These are phyloP conservation scores for Leptobrachium leishanense DNA, from an alignment of 2,113 vertebrate genomes.

Conservation along the genomic window DNA sequence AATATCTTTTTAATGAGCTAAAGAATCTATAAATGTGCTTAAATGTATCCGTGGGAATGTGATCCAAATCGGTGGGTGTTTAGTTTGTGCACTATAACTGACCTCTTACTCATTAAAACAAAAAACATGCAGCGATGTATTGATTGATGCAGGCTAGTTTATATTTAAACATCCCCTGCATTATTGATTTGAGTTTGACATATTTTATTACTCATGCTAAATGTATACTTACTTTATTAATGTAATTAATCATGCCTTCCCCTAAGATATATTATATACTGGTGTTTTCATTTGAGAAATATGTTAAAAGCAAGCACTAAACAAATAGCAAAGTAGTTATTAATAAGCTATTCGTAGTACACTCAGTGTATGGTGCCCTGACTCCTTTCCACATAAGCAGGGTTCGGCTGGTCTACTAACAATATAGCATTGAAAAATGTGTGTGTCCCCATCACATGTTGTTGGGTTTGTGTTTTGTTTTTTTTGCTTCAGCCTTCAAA, in stretches of 20 bases:
- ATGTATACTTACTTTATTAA: slow-evolving; percentile 27
- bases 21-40: not conserved
- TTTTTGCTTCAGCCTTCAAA: too few relatives aligned
- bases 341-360: too few relatives aligned
- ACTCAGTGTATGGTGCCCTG: too few relatives aligned
- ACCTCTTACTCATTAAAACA: slow-evolving; percentile 17
- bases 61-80: not conserved
- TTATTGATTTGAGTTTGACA: slow-evolving; percentile 31
- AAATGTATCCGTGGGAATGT: slow-evolving; percentile 4
- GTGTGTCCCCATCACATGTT: too few relatives aligned
- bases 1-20: slow-evolving; percentile 20
- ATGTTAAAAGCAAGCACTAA: too few relatives aligned
- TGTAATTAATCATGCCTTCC: slow-evolving; percentile 22
- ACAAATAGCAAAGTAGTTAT: too few relatives aligned
- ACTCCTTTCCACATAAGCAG: too few relatives aligned
- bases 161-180: slow-evolving; percentile 19
- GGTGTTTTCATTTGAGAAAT: too few relatives aligned
- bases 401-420: too few relatives aligned
- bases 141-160: slow-evolving; percentile 29
- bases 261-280: too few relatives aligned
- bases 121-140: slow-evolving; percentile 24
- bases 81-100: not conserved
- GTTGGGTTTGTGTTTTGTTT: too few relatives aligned
- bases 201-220: slow-evolving; percentile 33
- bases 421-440: too few relatives aligned